Evolutionary conservation across 1,140 invertebrate species (phyloP), one percentile per base, ranked within the genome.

Genomic region (Parapsyche elsis): DNA sequence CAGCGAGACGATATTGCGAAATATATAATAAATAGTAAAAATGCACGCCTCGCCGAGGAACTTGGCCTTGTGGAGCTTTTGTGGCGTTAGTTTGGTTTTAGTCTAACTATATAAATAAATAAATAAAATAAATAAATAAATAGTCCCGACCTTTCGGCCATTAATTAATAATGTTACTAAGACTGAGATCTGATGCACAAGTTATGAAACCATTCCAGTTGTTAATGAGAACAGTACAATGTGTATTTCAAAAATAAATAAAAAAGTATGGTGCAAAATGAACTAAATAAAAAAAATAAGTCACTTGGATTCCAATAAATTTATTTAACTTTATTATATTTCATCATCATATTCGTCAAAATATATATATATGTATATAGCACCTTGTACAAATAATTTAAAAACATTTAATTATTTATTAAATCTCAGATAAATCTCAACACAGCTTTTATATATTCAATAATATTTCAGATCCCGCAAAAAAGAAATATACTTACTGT

Each of bases 41-140:
- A 88, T 86, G 86, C 85, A 86, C 87, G 88, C 88, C 87, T 87
- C 88, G 87, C 87, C 86, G 84, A 16, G 87, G 75, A 85, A 88
- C 88, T 89, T 89, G 88, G 88, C 88, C 88, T 89, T 89, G 88
- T 89, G 88, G 88, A 89, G 86, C 85, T 59, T 44, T 64, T 23
- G 16, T 77, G 86, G 87, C 86, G 84, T 81, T 82, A 80, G 79
- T 84, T 76, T 84, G 86, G 84, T 85, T 85, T 86, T 83, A 81
- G 80, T 83, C 79, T 83, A 83, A 86, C 86, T 86, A 85, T 86
- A 85, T 19, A 73, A 5, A 71, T 71, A 38, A 38, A 38, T 71
- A 38, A 38, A 38, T 1, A 1, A 38, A 38, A 38, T 38, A 38
- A 38, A 38, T 38, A 38, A 38, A 38, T 38, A 38, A 38, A 38